phyloP scores from a whole-genome alignment of 2,888 invertebrate genomes.

The Papilio demoleus region DNA sequence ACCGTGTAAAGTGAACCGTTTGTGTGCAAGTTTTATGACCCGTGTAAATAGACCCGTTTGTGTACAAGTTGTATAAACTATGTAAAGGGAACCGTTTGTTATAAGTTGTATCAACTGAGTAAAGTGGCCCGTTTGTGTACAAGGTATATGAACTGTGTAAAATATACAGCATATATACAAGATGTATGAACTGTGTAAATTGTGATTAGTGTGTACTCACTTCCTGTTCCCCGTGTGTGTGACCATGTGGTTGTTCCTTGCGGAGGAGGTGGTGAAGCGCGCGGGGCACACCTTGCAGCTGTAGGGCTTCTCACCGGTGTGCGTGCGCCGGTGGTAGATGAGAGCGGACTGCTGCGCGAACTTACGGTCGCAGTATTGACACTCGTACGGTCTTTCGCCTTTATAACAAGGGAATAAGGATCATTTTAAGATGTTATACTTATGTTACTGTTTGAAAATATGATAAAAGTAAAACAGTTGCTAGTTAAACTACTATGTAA shows the following conservation, averaged over 20 bases:
- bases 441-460: no score
- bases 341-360: slow-evolving; percentile 81
- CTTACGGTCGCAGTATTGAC: slow-evolving; percentile 74
- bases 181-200: background rate
- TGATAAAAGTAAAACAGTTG: no score
- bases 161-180: no score
- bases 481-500: no score
- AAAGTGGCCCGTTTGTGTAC: no score
- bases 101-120: no score
- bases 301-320: slow-evolving; percentile 81
- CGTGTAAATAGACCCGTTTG: no score
- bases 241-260: slow-evolving; percentile 77
- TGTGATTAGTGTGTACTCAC: slow-evolving; percentile 49
- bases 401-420: background rate
- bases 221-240: slow-evolving; percentile 76
- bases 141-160: no score
- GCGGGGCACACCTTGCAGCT: slow-evolving; percentile 75
- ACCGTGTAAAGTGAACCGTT: background rate
- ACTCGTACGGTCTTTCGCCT: slow-evolving; percentile 81
- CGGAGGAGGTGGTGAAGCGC: slow-evolving; percentile 78
- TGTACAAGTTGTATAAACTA: no score
- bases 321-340: slow-evolving; percentile 80
- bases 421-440: no score
- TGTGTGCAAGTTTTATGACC: background rate
- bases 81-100: no score